Evolutionary conservation across 2,888 invertebrate species (phyloP), one percentile per base, ranked within the genome.

Genomic region (Bembecia ichneumoniformis): DNA sequence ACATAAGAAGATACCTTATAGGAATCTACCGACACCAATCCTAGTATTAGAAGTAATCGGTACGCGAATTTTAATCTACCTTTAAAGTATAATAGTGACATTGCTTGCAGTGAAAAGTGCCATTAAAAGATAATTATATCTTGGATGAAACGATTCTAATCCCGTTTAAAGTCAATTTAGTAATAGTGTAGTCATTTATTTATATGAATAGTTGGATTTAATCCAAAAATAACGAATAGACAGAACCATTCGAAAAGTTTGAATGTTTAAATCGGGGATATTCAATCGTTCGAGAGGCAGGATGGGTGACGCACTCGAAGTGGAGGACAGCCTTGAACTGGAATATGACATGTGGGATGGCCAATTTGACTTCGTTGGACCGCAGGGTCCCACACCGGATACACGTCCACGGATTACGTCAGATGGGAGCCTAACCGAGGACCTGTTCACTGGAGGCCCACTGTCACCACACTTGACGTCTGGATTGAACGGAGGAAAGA

Each of bases 341-440:
- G 94, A 93, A 77, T 94, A 93, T 77, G 95, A 95, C 71, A 92
- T 94, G 91, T 95, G 95, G 95, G 94, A 94, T 74, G 95, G 95
- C 52, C 95, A 95, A 82, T 95, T 95, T 68, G 93, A 94, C 81
- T 94, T 94, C 78, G 90, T 94, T 62, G 94, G 94, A 44, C 88
- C 90, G 9, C 88, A 87, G 62, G 83, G 76, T 3, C 72, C 80
- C 1, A 71, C 79, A 2, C 75, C 77, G 13, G 77, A 75, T 53
- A 60, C 68, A 20, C 69, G 84, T 40, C 65, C 63, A 11, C 73
- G 87, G 49, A 76, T 83, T 52, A 77, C 76, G 43, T 84, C 87
- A 3, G 81, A 83, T 56, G 61, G 65, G 14, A 86, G 87, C 55
- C 66, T 87, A 51, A 77, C 80, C 1, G 88, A 87, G 60, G 87